Percentiles rank a stretch among this genome's conserved stretches.
These are phyloP conservation scores for Baronia brevicornis DNA, from an alignment of 2,888 invertebrate genomes.

Conservation along the genomic window DNA sequence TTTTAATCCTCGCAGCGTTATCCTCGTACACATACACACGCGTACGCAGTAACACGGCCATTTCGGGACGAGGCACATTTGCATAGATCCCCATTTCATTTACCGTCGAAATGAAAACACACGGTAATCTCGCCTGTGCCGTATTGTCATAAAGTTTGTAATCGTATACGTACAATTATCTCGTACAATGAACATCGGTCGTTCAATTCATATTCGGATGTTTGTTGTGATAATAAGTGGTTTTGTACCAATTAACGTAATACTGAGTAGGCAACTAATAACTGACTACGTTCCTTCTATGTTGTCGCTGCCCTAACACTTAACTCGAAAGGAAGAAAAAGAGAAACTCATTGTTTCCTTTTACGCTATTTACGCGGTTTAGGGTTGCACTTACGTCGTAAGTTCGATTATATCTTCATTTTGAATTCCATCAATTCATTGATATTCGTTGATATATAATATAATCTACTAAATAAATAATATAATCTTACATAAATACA, in stretches of 20 bases:
- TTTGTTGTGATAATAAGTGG: constrained; percentile 7
- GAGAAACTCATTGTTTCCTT: no score
- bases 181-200: neutral
- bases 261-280: constrained; percentile 2
- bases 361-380: no score
- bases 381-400: no score
- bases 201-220: constrained; percentile 10
- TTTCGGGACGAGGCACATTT: constrained; percentile 7
- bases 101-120: constrained; percentile 2
- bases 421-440: no score
- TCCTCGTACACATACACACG: neutral
- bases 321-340: no score
- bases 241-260: neutral
- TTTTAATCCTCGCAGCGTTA: constrained; percentile 8
- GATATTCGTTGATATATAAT: no score
- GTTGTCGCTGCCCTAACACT: no score
- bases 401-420: no score
- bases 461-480: no score
- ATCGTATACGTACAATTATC: neutral
- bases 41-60: constrained; percentile 2
- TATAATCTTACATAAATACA: no score
- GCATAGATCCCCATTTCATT: constrained; percentile 7
- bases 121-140: constrained; percentile 2
- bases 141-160: neutral
- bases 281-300: constrained; percentile 1